These are phyloP conservation scores for Trichosurus vulpecula DNA, from an alignment of 2,797 vertebrate genomes.

Conservation along the genomic window DNA sequence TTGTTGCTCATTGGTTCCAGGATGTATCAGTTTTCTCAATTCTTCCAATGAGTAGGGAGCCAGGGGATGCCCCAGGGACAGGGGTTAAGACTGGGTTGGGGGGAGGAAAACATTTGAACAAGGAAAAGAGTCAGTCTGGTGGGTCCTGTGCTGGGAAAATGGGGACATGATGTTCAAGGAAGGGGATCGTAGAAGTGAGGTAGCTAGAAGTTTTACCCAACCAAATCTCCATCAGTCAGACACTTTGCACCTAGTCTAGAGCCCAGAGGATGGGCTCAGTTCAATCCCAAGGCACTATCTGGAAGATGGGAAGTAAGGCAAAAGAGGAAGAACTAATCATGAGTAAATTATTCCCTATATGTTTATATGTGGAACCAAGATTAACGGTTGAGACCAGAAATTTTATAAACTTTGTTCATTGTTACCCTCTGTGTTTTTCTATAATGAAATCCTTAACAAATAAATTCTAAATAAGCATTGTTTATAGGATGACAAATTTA, in stretches of 20 bases:
- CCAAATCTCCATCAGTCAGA: not conserved
- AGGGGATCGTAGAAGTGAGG: not conserved
- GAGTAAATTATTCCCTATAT: not conserved
- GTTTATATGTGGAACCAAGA: not conserved
- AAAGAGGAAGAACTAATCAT: not conserved
- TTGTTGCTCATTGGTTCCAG: not conserved
- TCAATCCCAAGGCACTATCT: not conserved
- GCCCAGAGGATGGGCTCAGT: not conserved
- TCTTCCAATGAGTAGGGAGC: not conserved
- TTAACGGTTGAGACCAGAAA: not conserved
- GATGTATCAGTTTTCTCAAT: not conserved
- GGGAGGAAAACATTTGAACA: not conserved
- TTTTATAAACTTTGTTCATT: not conserved
- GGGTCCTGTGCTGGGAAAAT: not conserved
- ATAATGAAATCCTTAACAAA: not conserved
- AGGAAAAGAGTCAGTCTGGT: not conserved
- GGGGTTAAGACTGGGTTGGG: not conserved
- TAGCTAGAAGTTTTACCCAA: not conserved
- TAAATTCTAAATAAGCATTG: not conserved
- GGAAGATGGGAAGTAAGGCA: not conserved
- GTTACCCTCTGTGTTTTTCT: not conserved
- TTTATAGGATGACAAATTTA: not conserved
- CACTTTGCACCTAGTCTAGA: not conserved
- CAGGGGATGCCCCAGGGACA: not conserved
- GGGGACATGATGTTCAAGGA: not conserved